phyloP scores from a whole-genome alignment of 2,797 vertebrate genomes.

The Parambassis ranga region DNA sequence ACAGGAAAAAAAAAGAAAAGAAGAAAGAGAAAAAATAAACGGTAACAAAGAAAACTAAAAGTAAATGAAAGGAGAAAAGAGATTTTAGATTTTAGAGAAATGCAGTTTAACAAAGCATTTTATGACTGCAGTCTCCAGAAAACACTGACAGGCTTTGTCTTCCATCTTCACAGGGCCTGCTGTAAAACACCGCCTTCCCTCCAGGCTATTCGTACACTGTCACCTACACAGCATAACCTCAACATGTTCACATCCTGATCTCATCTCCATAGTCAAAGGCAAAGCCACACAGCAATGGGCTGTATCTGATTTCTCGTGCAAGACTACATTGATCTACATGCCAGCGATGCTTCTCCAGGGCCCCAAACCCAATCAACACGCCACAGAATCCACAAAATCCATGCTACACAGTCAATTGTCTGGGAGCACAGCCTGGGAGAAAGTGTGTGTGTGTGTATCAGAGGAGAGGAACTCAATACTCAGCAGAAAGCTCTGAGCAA shows the following conservation, averaged over 20 bases:
- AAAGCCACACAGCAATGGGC: background rate
- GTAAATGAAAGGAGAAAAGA: background rate
- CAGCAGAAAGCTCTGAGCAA: conserved; percentile 30
- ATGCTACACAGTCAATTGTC: conserved; percentile 58
- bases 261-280: conserved; percentile 3
- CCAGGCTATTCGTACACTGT: background rate
- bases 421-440: conserved; percentile 21
- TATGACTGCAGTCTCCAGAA: background rate
- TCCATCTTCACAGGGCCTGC: background rate
- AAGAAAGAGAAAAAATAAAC: background rate
- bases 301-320: conserved; percentile 40
- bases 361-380: conserved; percentile 20
- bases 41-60: background rate
- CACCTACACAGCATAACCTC: background rate
- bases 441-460: background rate
- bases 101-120: background rate
- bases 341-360: conserved; percentile 25
- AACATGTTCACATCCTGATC: background rate
- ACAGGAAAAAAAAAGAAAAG: background rate
- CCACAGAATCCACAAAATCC: conserved; percentile 49
- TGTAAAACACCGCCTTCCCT: background rate
- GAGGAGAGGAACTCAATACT: conserved; percentile 47
- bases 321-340: conserved; percentile 52
- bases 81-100: conserved; percentile 2
- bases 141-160: background rate